Evolutionary conservation across 2,888 invertebrate species (phyloP).

Genomic region (Cenopis cana): DNA sequence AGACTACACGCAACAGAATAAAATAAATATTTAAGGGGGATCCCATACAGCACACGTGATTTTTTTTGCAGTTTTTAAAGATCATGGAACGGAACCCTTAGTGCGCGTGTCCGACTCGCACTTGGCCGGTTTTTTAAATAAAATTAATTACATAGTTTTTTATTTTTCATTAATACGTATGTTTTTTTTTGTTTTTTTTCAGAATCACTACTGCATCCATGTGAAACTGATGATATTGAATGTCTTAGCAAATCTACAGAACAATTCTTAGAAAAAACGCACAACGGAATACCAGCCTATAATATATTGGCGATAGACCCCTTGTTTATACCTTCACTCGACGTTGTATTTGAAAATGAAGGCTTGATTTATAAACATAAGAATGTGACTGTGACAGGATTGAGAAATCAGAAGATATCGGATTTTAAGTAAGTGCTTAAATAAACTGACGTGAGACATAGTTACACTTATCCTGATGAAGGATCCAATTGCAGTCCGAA

Average conservation of each 20-base stretch:
- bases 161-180: no score
- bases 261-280: constrained; percentile 65
- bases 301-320: constrained; percentile 68
- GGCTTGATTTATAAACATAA: constrained; percentile 59
- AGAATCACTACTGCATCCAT: constrained; percentile 46
- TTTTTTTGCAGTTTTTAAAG: no score
- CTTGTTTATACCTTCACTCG: constrained; percentile 57
- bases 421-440: constrained; percentile 43
- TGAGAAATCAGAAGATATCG: constrained; percentile 63
- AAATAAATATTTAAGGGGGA: no score
- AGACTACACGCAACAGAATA: no score
- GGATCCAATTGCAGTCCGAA: no score
- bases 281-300: constrained; percentile 60
- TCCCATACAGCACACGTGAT: no score
- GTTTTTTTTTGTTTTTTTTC: constrained; percentile 15
- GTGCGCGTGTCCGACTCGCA: no score
- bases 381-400: constrained; percentile 66
- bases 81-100: no score
- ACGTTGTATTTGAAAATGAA: constrained; percentile 53
- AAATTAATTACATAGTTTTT: no score
- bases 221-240: constrained; percentile 63
- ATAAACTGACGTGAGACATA: no score
- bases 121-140: no score
- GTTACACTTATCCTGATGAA: no score
- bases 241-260: constrained; percentile 69